Percentiles rank a stretch among this genome's conserved stretches.
Evolutionary conservation across 2,113 vertebrate species (phyloP).

Genomic region (Rhagologus leucostigma): DNA sequence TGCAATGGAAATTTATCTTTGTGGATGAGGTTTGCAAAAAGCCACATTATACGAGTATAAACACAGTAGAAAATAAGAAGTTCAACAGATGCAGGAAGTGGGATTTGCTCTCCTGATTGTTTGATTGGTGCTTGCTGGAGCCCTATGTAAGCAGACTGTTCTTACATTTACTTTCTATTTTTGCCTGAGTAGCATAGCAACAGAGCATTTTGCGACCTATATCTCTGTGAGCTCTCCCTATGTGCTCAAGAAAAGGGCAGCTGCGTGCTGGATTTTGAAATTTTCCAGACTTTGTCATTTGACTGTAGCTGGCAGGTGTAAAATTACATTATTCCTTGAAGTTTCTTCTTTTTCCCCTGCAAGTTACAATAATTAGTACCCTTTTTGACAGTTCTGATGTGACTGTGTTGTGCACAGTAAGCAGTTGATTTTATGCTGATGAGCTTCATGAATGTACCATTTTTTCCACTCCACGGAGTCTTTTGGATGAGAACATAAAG

Average conservation of each 20-base stretch:
- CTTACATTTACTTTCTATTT: constrained; percentile 45
- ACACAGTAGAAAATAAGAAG: background rate
- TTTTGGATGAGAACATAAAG: constrained; percentile 35
- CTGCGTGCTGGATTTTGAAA: background rate
- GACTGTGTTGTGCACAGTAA: constrained; percentile 27
- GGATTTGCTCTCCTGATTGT: background rate
- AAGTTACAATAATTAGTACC: constrained; percentile 14
- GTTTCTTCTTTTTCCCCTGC: background rate
- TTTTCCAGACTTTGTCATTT: constrained; percentile 6
- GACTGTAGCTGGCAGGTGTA: background rate
- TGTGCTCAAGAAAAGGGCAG: constrained; percentile 21
- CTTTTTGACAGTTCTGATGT: background rate
- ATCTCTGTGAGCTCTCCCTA: background rate
- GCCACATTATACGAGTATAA: background rate
- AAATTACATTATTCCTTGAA: constrained; percentile 12
- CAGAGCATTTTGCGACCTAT: constrained; percentile 7
- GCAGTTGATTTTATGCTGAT: constrained; percentile 28
- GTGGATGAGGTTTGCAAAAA: background rate
- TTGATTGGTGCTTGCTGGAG: constrained; percentile 1
- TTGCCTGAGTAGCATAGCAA: constrained; percentile 40
- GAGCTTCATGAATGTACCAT: constrained; percentile 2
- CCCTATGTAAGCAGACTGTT: background rate
- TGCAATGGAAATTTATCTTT: background rate
- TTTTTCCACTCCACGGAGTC: background rate
- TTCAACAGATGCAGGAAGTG: background rate